Percentiles rank a stretch among this genome's conserved stretches.
Conservation (phyloP, 2,888 invertebrate genomes). For the Actias luna region DNA sequence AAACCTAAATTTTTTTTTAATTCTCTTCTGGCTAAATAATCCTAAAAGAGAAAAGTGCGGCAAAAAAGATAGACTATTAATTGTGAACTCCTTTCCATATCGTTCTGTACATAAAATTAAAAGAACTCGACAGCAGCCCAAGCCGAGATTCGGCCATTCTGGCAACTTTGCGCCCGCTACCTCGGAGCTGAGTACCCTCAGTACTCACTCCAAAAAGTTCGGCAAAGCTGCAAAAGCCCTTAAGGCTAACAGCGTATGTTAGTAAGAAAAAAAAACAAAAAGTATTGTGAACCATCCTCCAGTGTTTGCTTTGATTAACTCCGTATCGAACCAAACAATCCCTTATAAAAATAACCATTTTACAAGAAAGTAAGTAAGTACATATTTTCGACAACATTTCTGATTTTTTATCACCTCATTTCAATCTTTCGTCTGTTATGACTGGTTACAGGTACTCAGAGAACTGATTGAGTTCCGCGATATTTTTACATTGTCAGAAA, state of each 20-base stretch:
- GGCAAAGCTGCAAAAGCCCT: no score
- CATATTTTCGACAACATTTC: conserved; percentile 78
- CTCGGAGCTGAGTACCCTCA: no score
- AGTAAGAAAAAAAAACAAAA: no score
- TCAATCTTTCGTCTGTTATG: conserved; percentile 77
- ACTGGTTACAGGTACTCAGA: conserved; percentile 57
- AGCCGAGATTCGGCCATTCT: no score
- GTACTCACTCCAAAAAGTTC: no score
- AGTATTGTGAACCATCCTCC: neutral
- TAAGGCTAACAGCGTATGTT: no score
- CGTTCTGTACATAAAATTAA: neutral
- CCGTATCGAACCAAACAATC: conserved; percentile 74
- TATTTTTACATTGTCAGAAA: conserved; percentile 52
- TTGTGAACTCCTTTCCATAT: neutral
- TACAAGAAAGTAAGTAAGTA: conserved; percentile 63
- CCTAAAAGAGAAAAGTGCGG: neutral
- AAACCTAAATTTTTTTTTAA: no score
- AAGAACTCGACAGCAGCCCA: no score
- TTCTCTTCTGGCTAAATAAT: no score
- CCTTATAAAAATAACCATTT: conserved; percentile 77
- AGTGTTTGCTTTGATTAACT: conserved; percentile 23
- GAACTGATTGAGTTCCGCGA: conserved; percentile 61
- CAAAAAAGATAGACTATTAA: neutral
- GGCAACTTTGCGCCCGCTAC: no score
- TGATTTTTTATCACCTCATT: conserved; percentile 76